These are phyloP conservation scores for Isaurus tuberculatus DNA, from an alignment of 92 coral and sea anemone genomes.

Conservation along the genomic window DNA sequence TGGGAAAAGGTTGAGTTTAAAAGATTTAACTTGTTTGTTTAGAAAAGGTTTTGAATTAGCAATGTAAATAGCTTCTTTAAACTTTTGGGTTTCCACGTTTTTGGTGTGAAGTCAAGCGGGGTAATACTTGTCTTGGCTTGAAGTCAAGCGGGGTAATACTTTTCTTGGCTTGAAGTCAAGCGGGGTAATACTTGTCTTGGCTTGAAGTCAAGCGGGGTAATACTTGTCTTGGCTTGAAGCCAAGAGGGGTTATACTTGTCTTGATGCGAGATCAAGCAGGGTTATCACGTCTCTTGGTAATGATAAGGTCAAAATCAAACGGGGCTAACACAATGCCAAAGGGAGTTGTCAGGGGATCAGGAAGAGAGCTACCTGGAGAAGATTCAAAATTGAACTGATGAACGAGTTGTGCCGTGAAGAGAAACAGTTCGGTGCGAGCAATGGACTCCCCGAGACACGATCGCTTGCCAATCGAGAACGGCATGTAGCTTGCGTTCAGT, in stretches of 20 bases:
- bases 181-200: neutral
- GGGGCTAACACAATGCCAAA: constrained; percentile 33
- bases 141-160: neutral
- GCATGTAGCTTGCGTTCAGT: constrained; percentile 48
- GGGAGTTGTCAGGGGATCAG: constrained; percentile 43
- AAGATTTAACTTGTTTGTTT: no score
- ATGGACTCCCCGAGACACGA: constrained; percentile 82
- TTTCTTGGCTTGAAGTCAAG: neutral
- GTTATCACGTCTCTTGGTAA: neutral
- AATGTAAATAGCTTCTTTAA: no score
- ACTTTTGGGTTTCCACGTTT: no score
- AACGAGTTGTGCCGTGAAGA: constrained; percentile 65
- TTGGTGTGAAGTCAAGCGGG: no score
- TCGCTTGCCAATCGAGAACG: constrained; percentile 74
- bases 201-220: neutral
- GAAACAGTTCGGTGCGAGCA: constrained; percentile 67
- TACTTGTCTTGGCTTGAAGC: neutral
- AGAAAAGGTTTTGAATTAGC: no score
- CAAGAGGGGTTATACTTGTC: neutral
- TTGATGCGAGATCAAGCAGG: no score
- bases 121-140: neutral
- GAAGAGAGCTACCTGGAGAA: constrained; percentile 58
- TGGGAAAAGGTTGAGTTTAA: no score
- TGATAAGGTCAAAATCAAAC: neutral
- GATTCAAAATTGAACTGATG: constrained; percentile 63